Evolutionary conservation across 2,888 invertebrate genomes (phyloP), one percentile per base, ranked within the genome.

Genomic region (Leptodirus hochenwartii): DNA sequence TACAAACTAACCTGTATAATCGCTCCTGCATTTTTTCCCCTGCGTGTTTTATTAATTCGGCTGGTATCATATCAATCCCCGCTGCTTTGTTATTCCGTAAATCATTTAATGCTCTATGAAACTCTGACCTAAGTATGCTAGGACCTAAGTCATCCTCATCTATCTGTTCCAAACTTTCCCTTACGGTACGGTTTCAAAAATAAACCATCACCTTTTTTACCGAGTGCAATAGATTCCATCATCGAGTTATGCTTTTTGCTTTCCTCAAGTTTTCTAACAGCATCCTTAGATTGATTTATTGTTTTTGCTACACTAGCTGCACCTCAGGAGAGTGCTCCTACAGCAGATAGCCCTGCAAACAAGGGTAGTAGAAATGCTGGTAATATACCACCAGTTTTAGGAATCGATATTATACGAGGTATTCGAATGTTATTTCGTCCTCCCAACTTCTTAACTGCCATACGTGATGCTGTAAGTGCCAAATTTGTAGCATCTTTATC

Each of bases 141-240:
- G n/a, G n/a, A n/a, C n/a, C n/a, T n/a, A n/a, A n/a, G n/a, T n/a
- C n/a, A n/a, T n/a, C n/a, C n/a, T n/a, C n/a, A n/a, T n/a, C n/a
- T n/a, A n/a, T n/a, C n/a, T n/a, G n/a, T n/a, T n/a, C n/a, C n/a
- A n/a, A n/a, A n/a, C n/a, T n/a, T n/a, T n/a, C n/a, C n/a, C n/a
- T n/a, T n/a, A 17, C 31, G 17, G 31, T 47, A 43, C 27, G 46
- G 44, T 35, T 45, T 45, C 4, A 51, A 32, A 37, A 37, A 43
- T 17, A 50, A 20, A 5, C 49, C 49, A 37, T 46, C 47, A 6
- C 49, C 49, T 3, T 22, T 22, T 15, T 34, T 34, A 3, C 27
- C 31, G 10, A 52, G 32, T 10, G 47, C 47, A 11, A 51, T 39
- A 8, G 48, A 44, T 42, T 53, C 51, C 47, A 53, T 51, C 8